Base-by-base conservation (phyloP, 2,113 vertebrate species). In the Macquaria ambigua region DNA sequence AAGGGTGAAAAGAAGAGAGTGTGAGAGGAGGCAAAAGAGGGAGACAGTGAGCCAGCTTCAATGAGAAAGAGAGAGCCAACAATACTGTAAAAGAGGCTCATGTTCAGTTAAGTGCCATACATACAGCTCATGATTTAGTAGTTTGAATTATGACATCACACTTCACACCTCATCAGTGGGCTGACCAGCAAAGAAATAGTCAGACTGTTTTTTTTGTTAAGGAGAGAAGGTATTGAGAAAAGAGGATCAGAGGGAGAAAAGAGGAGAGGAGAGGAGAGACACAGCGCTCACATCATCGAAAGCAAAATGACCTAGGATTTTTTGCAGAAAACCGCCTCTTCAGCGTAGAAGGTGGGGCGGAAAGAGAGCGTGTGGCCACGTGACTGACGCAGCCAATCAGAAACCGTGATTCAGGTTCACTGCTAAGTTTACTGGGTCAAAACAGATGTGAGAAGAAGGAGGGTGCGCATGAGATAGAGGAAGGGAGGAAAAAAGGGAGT, bases 341-440 rank as follows among this genome's bases (percentile, higher is more conserved):
- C 52, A 68, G 66, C 56, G 31, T 23, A 52, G 28, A 59, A 58
- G 79, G 62, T n/a, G 56, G 39, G 2, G 74, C 58, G 59, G 28
- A 18, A 28, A 18, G 55, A n/a, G 21, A 9, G 68, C 14, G 62
- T 58, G 23, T 62, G 43, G 70, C 81, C 88, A 88, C 25, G 8
- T 88, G 80, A 84, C 64, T 56, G 67, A 67, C 84, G 90, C 92
- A 96, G 86, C 92, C 91, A 93, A 94, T 91, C 91, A 93, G 87
- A 95, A 92, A 78, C 52, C 69, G 89, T 81, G 88, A 94, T 92
- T 93, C 88, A 89, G 91, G 90, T 93, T 94, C 90, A 90, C 71
- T 86, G 77, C 43, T 56, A 76, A 89, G 84, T 95, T 96, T 94
- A 96, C 87, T 94, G 91, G 91, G 93, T 91, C 93, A 93, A 72